Percentiles rank a stretch among this genome's conserved stretches.
Evolutionary conservation across 2,888 invertebrate genomes (phyloP).

Genomic region (Agrypnus murinus): DNA sequence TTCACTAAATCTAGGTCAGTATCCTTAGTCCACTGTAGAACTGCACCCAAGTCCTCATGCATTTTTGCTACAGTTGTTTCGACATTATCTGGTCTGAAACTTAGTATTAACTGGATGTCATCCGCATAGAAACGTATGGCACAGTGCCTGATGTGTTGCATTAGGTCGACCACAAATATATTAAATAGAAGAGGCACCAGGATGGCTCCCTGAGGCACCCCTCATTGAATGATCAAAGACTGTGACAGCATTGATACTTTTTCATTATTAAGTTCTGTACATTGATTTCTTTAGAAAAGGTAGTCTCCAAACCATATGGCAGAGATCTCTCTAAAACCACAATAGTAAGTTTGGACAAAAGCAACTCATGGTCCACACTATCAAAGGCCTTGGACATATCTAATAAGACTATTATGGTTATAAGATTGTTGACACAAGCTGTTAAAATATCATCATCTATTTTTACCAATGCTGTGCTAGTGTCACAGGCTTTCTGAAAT

Average conservation of each 20-base stretch:
- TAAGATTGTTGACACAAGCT: background rate
- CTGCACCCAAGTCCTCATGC: background rate
- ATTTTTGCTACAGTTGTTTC: background rate
- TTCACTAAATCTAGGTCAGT: background rate
- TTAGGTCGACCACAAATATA: background rate
- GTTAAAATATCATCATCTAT: background rate
- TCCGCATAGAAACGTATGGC: background rate
- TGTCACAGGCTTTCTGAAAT: too few relatives aligned
- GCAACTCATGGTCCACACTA: background rate
- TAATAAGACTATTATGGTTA: background rate
- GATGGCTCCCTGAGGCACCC: background rate
- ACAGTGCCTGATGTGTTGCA: background rate
- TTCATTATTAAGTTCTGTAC: background rate
- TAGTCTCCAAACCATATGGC: background rate
- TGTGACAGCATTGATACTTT: background rate
- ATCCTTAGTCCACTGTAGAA: background rate
- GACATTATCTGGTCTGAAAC: background rate
- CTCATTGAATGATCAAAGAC: background rate
- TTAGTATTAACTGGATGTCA: too few relatives aligned
- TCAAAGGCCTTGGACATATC: background rate
- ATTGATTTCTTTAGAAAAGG: background rate
- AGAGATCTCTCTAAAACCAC: background rate
- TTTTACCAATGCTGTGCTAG: background rate
- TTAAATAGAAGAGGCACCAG: background rate
- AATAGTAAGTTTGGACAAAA: background rate